Evolutionary conservation across 2,888 invertebrate species (phyloP), one percentile per base, ranked within the genome.

Genomic region (Rhabditoides inermis): DNA sequence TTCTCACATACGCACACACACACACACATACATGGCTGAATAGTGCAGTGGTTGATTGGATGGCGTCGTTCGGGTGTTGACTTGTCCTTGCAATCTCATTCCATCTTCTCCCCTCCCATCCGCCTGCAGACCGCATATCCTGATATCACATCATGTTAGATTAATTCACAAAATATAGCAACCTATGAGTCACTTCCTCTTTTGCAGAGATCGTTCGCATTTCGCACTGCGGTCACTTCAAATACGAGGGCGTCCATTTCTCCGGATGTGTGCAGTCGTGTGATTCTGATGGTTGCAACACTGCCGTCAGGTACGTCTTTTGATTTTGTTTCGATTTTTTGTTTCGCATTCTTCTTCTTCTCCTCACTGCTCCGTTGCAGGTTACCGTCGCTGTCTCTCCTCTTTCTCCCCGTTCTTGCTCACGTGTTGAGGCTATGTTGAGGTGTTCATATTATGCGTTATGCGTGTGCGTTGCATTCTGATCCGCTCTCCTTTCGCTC

Each of bases 151-250:
- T n/a, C n/a, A n/a, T n/a, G n/a, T n/a, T n/a, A n/a, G n/a, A n/a
- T n/a, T n/a, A n/a, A n/a, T n/a, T n/a, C n/a, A n/a, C n/a, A n/a
- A n/a, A n/a, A n/a, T 10, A 44, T 23, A 44, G 3, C 23, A 28
- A 12, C 3, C 20, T 2, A 36, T 47, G 44, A 23, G 7, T n/a
- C n/a, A n/a, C n/a, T n/a, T n/a, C 20, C 12, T 39, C 22, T 25
- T 27, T 63, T 65, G 39, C 60, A 66, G 94, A 94, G 81, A 86
- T 94, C 56, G 88, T 92, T 48, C 82, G 94, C 63, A 90, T 90
- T 87, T 90, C 90, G n/a, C 92, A 94, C 78, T 94, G 94, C 77
- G 94, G 94, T 28, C 84, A 88, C 65, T 90, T 94, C 80, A 87
- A 86, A 77, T 91, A 88, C 75, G 68, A 72, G 51, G 68, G 65